Evolutionary conservation across 2,113 vertebrate species (phyloP), one percentile per base, ranked within the genome.

Genomic region (Calidris pygmaea): DNA sequence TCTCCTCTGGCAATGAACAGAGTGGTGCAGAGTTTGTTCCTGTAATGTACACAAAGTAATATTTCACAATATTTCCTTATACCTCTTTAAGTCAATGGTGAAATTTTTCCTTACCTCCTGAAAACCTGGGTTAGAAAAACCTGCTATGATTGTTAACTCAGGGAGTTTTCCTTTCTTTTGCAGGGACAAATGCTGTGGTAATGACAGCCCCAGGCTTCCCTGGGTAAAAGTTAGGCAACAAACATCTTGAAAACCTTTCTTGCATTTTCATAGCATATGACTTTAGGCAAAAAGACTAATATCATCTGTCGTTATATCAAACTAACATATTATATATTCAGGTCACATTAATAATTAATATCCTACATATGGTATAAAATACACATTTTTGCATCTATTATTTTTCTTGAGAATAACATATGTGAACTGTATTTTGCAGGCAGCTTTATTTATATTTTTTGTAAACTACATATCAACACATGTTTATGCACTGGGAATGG

Each of bases 321-420:
- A 85, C 83, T 91, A 96, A 83, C 93, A 48, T 89, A 81, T 85
- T 48, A 82, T 27, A 87, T 95, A 92, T 95, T 95, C 92, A 92
- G 79, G 93, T 70, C 68, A 75, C 34, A 74, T 96, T 95, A 97
- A 96, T 90, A 94, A 93, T 95, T 93, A 79, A 89, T 94, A 62
- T 67, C 37, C 48, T 58, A 66, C 58, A 88, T 55, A 89, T 79
- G 65, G 37, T 75, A 91, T 79, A 95, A 95, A 95, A 81, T 81
- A 87, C 41, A 53, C 39, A 66, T 27, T 89, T 87, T 88, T 71
- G 18, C 34, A 59, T 59, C 76, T 68, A 90, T 93, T 92, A 48
- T 92, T 93, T 92, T 94, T 89, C 81, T 83, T 75, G 24, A 83
- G 68, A 92, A 55, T 53, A 91, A 77, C 74, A 63, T 82, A 90